Evolutionary conservation across 2,888 invertebrate genomes (phyloP), one percentile per base, ranked within the genome.

Genomic region (Macaria notata): DNA sequence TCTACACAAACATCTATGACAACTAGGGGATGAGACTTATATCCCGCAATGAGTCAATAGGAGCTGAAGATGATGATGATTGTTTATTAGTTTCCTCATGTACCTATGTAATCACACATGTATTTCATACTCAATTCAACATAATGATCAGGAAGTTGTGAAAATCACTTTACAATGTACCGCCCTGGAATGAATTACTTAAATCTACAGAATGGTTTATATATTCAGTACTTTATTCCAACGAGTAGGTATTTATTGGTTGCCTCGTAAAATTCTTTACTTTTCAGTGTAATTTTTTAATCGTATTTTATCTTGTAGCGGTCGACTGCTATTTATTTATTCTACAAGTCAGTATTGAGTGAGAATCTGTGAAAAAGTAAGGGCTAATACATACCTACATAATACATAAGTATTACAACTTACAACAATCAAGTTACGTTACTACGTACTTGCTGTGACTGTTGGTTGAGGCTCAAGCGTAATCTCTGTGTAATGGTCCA

Each of bases 161-260:
- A 9, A 46, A 58, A 41, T 31, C 47, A 46, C 31, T n/a, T 38
- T 46, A 44, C 49, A 46, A 46, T 54, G 49, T 47, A 42, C 9
- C 30, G 6, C 30, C 29, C n/a, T 36, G 49, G 43, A 50, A 31
- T 39, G n/a, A 50, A 49, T 50, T 56, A 66, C 54, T 58, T 72
- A 71, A 66, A 62, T 67, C 64, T 63, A 66, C 66, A 61, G 52
- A 57, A 64, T 70, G 62, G 43, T 69, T 66, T 64, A 67, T 64
- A 62, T 58, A 47, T 64, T 54, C 59, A 54, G 63, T 59, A 41
- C 56, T 61, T 61, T 62, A 59, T 69, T 69, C 68, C 65, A 70
- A 71, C 68, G 54, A 56, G 59, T 62, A 64, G 61, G 54, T 66
- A 76, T 73, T 70, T 73, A 74, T 75, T 70, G 66, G 54, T 66